Conservation (phyloP, 2,888 invertebrate species). For the Actias luna region DNA sequence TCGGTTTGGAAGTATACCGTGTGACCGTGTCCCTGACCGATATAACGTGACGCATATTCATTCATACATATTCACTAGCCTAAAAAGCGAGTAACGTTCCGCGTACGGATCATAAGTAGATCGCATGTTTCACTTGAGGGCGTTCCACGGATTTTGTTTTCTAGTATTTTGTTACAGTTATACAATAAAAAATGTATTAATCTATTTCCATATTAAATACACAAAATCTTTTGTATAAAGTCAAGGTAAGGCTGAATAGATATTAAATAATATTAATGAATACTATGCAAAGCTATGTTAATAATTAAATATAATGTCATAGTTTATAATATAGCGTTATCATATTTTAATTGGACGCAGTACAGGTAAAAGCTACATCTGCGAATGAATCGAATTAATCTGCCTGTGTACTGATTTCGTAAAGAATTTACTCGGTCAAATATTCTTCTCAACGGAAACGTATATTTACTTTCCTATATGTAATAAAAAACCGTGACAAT, state of each 20-base stretch:
- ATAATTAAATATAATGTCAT: too few species aligned
- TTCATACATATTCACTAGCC: conserved; percentile 38
- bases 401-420: too few species aligned
- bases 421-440: too few species aligned
- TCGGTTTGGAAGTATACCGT: conserved; percentile 17
- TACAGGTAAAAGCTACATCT: too few species aligned
- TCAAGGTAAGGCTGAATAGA: background rate
- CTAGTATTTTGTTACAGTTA: conserved; percentile 8
- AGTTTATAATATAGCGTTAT: too few species aligned
- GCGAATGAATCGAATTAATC: too few species aligned
- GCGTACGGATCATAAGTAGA: conserved; percentile 10
- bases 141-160: background rate
- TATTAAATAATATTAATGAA: background rate
- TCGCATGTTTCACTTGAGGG: conserved; percentile 9
- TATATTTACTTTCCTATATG: too few species aligned
- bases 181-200: background rate
- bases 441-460: too few species aligned
- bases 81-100: conserved; percentile 27
- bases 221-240: background rate
- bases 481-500: too few species aligned
- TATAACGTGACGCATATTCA: conserved; percentile 35
- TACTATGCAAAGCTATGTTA: too few species aligned
- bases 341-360: too few species aligned
- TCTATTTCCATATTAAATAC: background rate
- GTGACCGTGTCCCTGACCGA: conserved; percentile 40